A percentile compares a stretch with the other conserved stretches of the same genome.
Conservation (phyloP, 1,140 invertebrate genomes). For the Mamestra configurata region DNA sequence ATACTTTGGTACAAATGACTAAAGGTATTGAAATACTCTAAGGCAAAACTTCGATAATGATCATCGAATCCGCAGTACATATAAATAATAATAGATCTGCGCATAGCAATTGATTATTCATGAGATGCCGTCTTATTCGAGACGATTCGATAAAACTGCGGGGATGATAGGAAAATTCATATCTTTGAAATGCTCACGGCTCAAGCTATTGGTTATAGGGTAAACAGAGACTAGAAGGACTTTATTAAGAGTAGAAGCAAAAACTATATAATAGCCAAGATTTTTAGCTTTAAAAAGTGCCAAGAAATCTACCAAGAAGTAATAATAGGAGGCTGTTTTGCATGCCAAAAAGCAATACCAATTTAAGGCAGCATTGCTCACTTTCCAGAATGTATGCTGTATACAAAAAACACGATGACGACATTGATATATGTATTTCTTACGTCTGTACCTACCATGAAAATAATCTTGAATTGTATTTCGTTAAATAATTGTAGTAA, state of each 20-base stretch:
- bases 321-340: too few species aligned
- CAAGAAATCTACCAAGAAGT: too few species aligned
- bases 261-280: neutral
- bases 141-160: constrained; percentile 23
- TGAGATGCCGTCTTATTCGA: constrained; percentile 27
- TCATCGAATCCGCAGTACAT: constrained; percentile 25
- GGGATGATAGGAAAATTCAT: constrained; percentile 35
- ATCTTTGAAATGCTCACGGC: constrained; percentile 19
- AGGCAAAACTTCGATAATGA: constrained; percentile 35
- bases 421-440: too few species aligned
- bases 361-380: too few species aligned
- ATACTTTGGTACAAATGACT: constrained; percentile 3
- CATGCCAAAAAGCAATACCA: too few species aligned
- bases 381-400: too few species aligned
- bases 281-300: too few species aligned
- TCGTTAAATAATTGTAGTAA: too few species aligned
- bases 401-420: too few species aligned
- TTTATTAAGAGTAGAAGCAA: neutral
- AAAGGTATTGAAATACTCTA: constrained; percentile 26
- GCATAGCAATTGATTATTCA: constrained; percentile 40
- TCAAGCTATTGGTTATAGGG: constrained; percentile 12
- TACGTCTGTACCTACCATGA: too few species aligned
- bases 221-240: neutral
- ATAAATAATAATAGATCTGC: constrained; percentile 37
- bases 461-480: too few species aligned